These are phyloP conservation scores for Griposia aprilina DNA, from an alignment of 2,888 invertebrate genomes.

Conservation along the genomic window DNA sequence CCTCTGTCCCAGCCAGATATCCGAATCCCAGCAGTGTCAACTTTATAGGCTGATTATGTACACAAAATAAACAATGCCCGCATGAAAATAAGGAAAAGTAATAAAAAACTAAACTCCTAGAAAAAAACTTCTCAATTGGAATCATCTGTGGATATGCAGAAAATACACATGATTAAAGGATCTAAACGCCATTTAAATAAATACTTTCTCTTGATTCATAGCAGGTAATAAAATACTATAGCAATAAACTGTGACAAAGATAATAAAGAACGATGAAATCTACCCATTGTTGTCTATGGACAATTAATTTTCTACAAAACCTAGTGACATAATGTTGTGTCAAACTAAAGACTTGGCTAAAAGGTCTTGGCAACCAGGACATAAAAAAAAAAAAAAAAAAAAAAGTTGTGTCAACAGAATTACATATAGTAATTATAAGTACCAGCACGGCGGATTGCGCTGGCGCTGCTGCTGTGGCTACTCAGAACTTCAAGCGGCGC, in stretches of 20 bases:
- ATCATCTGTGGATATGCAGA: background rate
- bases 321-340: background rate
- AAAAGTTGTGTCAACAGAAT: background rate
- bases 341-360: too few species aligned
- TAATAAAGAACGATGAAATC: constrained; percentile 35
- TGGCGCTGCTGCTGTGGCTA: too few species aligned
- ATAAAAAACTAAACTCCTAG: background rate
- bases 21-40: too few species aligned
- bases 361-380: too few species aligned
- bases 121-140: background rate
- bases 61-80: too few species aligned
- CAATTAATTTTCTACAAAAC: constrained; percentile 21
- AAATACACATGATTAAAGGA: constrained; percentile 1
- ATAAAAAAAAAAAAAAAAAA: too few species aligned
- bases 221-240: constrained; percentile 26
- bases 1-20: too few species aligned
- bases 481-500: too few species aligned
- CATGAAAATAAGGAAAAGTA: background rate
- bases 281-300: constrained; percentile 38
- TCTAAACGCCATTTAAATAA: constrained; percentile 1
- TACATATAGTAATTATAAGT: background rate
- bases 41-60: too few species aligned
- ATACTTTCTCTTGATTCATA: constrained; percentile 53
- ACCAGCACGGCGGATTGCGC: too few species aligned
- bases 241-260: constrained; percentile 21